phyloP scores from a whole-genome alignment of 2,113 vertebrate genomes.

The Antigone vipio region DNA sequence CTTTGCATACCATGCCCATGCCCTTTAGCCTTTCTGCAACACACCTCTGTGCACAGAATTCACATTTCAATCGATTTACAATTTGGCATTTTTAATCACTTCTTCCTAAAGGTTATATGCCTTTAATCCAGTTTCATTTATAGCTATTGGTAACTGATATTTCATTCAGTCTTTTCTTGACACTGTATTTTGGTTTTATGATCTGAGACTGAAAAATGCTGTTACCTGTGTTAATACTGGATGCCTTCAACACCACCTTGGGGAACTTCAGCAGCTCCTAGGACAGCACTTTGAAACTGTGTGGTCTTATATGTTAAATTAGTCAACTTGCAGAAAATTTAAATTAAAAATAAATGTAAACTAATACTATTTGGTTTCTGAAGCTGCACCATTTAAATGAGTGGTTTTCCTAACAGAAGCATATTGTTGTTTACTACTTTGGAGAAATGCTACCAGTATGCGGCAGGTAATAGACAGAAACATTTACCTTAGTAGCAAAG shows the following conservation, averaged over 20 bases:
- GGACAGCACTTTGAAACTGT: background rate
- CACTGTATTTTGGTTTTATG: background rate
- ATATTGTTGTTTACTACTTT: background rate
- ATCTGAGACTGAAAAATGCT: background rate
- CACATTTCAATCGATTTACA: background rate
- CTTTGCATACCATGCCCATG: accelerated
- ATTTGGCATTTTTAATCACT: background rate
- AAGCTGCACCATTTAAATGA: background rate
- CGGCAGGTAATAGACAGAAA: background rate
- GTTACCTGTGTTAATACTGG: background rate
- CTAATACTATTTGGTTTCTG: background rate
- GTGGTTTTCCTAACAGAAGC: background rate
- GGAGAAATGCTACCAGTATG: background rate
- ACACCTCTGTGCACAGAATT: background rate
- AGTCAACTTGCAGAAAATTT: background rate
- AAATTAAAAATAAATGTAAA: background rate
- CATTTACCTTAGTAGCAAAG: background rate
- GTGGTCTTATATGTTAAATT: background rate
- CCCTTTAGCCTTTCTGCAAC: background rate
- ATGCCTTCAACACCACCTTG: background rate
- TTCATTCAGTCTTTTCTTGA: background rate
- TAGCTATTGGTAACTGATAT: background rate
- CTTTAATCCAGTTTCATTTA: background rate
- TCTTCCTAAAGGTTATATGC: background rate
- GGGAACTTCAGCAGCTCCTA: background rate